These are phyloP conservation scores for Mystacides longicornis DNA, from an alignment of 2,888 invertebrate species.

Conservation along the genomic window DNA sequence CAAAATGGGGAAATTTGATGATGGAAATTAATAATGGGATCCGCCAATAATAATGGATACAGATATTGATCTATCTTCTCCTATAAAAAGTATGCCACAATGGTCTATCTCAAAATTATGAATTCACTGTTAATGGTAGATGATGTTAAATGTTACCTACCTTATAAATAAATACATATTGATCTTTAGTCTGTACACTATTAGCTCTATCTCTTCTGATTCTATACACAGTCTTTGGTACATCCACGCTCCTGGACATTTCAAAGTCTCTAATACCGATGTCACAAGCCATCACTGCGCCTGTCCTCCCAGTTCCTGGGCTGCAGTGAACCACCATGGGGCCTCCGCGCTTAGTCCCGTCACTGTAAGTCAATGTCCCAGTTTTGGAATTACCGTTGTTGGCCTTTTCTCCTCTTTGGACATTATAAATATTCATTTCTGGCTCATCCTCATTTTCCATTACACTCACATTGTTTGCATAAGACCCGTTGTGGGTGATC, in stretches of 20 bases:
- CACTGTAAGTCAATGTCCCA: constrained; percentile 41
- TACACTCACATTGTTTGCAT: constrained; percentile 26
- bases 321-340: constrained; percentile 81
- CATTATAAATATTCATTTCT: constrained; percentile 44
- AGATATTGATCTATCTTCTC: too few relatives aligned
- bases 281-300: constrained; percentile 80
- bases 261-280: constrained; percentile 81
- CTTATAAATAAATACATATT: constrained; percentile 89
- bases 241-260: constrained; percentile 70
- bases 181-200: constrained; percentile 83
- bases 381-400: constrained; percentile 32
- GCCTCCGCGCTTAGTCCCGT: constrained; percentile 47
- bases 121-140: too few relatives aligned
- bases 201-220: constrained; percentile 84
- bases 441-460: constrained; percentile 34
- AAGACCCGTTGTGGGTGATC: constrained; percentile 16
- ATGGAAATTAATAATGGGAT: too few relatives aligned
- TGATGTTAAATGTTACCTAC: too few relatives aligned
- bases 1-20: too few relatives aligned
- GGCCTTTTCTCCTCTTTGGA: constrained; percentile 40
- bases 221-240: constrained; percentile 77
- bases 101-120: too few relatives aligned
- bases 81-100: too few relatives aligned
- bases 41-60: too few relatives aligned
- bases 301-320: constrained; percentile 85